Percentiles rank a stretch among this genome's conserved stretches.
Conservation (phyloP, 2,888 invertebrate genomes). For the Apamea sordens region DNA sequence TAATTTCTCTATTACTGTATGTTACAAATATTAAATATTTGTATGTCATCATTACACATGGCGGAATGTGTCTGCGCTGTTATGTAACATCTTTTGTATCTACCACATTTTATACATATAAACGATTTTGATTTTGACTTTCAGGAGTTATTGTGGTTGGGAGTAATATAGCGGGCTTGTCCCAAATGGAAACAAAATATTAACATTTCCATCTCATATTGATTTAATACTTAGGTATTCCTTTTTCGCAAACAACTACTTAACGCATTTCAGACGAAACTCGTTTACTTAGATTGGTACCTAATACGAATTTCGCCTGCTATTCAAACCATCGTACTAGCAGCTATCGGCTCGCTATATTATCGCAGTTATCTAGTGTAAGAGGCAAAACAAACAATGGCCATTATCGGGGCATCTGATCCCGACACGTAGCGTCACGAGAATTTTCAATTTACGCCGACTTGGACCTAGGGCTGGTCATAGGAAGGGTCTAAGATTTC, state of each 20-base stretch:
- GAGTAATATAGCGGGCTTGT: not conserved
- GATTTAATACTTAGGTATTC: not conserved
- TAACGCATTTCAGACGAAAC: not conserved
- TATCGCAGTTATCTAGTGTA: slow-evolving; percentile 61
- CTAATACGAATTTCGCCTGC: not conserved
- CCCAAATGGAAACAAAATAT: not conserved
- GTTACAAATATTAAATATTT: too few species aligned
- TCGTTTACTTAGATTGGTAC: not conserved
- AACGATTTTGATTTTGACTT: too few species aligned
- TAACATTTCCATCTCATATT: not conserved
- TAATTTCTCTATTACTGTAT: too few species aligned
- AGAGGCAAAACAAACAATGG: slow-evolving; percentile 69
- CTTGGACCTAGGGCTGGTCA: slow-evolving; percentile 62
- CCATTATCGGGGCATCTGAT: slow-evolving; percentile 74
- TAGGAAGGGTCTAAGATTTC: not conserved
- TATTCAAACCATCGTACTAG: slow-evolving; percentile 4
- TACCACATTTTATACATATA: not conserved
- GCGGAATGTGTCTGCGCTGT: too few species aligned
- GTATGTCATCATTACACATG: too few species aligned
- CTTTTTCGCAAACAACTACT: not conserved
- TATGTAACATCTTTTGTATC: not conserved
- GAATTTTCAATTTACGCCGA: slow-evolving; percentile 78
- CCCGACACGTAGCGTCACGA: slow-evolving; percentile 78
- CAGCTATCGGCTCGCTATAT: slow-evolving; percentile 40
- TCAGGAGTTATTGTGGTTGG: too few species aligned